Percentiles rank a stretch among this genome's conserved stretches.
phyloP scores from a whole-genome alignment of 1,140 invertebrate genomes.

The Gonioctena quinquepunctata region DNA sequence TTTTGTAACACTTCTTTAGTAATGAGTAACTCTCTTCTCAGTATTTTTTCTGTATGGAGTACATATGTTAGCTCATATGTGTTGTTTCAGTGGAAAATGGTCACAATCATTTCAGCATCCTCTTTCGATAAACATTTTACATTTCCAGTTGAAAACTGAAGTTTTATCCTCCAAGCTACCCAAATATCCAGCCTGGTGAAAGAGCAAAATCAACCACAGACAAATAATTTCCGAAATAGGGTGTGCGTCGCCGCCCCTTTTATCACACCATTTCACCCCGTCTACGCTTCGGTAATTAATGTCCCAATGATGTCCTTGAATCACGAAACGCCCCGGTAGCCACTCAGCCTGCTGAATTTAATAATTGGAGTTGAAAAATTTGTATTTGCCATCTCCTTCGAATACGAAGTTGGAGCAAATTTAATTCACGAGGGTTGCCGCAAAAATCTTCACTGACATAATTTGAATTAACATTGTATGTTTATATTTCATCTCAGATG shows the following conservation, averaged over 20 bases:
- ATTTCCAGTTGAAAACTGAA: too few species aligned
- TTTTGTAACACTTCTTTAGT: too few species aligned
- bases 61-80: too few species aligned
- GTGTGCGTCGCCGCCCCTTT: conserved; percentile 6
- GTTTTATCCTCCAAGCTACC: too few species aligned
- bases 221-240: conserved; percentile 19
- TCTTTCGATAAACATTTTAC: too few species aligned
- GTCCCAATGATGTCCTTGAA: conserved; percentile 22
- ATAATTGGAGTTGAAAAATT: conserved; percentile 1
- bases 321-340: conserved; percentile 21
- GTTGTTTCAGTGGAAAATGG: too few species aligned
- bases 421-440: background rate
- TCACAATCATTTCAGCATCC: too few species aligned
- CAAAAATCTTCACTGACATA: background rate
- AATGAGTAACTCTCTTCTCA: too few species aligned
- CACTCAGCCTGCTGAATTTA: conserved; percentile 19
- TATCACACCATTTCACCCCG: conserved; percentile 14
- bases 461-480: too few species aligned
- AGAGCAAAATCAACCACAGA: conserved; percentile 9
- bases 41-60: too few species aligned
- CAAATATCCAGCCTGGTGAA: too few species aligned
- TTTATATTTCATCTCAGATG: too few species aligned
- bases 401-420: background rate
- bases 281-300: conserved; percentile 15
- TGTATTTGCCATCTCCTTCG: background rate